Evolutionary conservation across 2,113 vertebrate species (phyloP).

Genomic region (Manacus vitellinus): DNA sequence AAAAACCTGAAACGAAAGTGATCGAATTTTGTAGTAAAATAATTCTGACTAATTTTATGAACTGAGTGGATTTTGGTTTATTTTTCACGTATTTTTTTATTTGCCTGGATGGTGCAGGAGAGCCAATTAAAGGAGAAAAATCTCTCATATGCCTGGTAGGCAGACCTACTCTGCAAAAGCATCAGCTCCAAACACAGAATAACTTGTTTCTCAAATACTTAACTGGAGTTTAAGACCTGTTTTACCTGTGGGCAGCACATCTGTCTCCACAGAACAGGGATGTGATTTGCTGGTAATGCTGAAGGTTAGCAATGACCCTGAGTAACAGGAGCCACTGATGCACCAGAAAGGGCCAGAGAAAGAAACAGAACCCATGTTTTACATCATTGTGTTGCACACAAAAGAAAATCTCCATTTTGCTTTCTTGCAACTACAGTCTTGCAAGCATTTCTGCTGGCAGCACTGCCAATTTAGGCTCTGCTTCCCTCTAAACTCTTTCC

Average conservation of each 20-base stretch:
- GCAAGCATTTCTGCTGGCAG: not conserved
- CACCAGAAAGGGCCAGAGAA: not conserved
- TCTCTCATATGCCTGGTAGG: not conserved
- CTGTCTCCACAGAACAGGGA: not conserved
- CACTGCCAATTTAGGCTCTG: not conserved
- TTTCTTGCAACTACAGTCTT: not conserved
- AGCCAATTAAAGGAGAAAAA: not conserved
- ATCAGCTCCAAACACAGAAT: not conserved
- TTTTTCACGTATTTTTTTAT: not conserved
- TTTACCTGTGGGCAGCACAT: not conserved
- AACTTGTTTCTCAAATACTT: not conserved
- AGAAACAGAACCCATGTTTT: not conserved
- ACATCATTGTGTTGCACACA: not conserved
- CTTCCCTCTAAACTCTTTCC: not conserved
- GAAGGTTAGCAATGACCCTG: not conserved
- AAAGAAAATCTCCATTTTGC: not conserved
- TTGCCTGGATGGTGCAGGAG: not conserved
- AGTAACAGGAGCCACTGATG: rapidly evolving
- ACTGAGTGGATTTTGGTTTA: not conserved
- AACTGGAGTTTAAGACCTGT: not conserved
- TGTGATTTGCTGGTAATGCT: not conserved
- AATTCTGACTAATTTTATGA: not conserved
- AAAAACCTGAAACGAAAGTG: not conserved
- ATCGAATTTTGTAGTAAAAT: not conserved
- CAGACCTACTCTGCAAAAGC: not conserved